Base-by-base conservation (phyloP, 2,888 invertebrate species). In the Heteromyza rotundicornis region DNA sequence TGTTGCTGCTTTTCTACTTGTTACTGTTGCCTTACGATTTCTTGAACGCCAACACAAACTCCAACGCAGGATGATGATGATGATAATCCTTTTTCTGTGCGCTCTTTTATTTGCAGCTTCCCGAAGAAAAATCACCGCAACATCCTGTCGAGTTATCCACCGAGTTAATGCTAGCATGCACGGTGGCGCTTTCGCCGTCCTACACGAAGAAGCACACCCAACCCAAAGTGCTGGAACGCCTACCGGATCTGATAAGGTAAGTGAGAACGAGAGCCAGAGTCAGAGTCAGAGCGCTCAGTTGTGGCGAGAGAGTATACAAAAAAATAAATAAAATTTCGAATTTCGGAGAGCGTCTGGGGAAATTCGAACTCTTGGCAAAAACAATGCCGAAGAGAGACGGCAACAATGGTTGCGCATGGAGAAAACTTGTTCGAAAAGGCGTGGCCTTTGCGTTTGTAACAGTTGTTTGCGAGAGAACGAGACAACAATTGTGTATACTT, bases 201-300 rank as follows among this genome's bases (percentile, higher is more conserved):
- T 81, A 81, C 69, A 73, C 80, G 59, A 80, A 82, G 76, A 81
- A 82, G 70, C 78, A 78, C 73, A 78, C 81, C 77, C 81, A 82
- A 77, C 82, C 83, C 68, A 81, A 81, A 76, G 79, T 84, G 68
- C 69, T 78, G 80, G 81, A 82, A 81, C 84, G 84, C 80, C 82
- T 84, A 77, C 82, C 83, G 73, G 83, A 84, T 77, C 70, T 83
- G 71, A 79, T 84, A 77, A 82, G 82, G 83, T 84, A 75, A 82
- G 83, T 60, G 54, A 10, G 20, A 44, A 27, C n/a, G 58, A 56
- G 52, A 40, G 40, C 3, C 2, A 40, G n/a, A 8, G 40, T 3
- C 10, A 2, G 40, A 40, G 40, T 3, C 2, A 7, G n/a, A 7
- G 40, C 49, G 27, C 27, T 7, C 27, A 27, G 10, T 27, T 27